These are phyloP conservation scores for Tamandua tetradactyla DNA, from an alignment of 2,797 vertebrate species.

Conservation along the genomic window DNA sequence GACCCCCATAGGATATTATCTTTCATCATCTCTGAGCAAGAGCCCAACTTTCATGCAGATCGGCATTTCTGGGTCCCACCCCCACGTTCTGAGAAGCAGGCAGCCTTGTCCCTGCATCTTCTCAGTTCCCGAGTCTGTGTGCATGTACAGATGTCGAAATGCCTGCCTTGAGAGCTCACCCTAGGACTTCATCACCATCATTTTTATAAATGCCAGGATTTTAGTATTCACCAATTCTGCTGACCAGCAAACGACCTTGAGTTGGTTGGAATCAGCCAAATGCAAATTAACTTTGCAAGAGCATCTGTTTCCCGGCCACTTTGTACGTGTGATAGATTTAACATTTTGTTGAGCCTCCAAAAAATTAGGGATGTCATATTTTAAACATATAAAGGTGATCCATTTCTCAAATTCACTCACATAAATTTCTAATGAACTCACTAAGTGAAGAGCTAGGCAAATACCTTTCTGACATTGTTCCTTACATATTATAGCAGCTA, in stretches of 20 bases:
- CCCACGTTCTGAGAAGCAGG: background rate
- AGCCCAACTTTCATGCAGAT: background rate
- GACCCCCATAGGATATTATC: background rate
- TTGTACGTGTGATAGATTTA: fast-evolving
- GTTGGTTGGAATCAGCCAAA: background rate
- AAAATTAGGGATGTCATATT: background rate
- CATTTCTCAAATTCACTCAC: background rate
- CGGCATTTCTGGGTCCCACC: background rate
- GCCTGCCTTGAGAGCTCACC: background rate
- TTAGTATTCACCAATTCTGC: background rate
- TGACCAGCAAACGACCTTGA: background rate
- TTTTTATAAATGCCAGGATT: background rate
- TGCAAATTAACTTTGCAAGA: background rate
- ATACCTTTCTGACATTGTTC: background rate
- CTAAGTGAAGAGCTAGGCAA: background rate
- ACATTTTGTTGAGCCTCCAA: background rate
- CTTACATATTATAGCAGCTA: background rate
- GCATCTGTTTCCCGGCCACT: background rate
- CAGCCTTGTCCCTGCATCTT: background rate
- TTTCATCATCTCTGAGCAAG: background rate
- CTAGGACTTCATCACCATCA: background rate
- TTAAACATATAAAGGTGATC: background rate
- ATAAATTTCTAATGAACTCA: background rate
- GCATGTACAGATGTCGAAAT: too few species aligned
- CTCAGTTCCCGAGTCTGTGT: fast-evolving